phyloP scores from a whole-genome alignment of 2,797 vertebrate species.

The Margarornis squamiger region DNA sequence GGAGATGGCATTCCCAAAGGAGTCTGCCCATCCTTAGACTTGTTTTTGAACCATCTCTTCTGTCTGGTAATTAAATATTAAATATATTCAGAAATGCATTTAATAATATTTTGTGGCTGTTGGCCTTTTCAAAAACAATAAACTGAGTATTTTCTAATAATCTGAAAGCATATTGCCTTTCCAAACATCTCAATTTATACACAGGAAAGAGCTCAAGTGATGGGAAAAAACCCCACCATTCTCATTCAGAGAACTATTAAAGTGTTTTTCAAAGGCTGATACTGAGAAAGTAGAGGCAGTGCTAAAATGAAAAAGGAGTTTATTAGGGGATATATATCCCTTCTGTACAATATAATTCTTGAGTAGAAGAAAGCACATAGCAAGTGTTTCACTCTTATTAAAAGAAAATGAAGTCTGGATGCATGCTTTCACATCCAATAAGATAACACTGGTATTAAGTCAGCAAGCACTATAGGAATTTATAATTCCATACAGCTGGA shows the following conservation, averaged over 20 bases:
- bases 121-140: constrained; percentile 29
- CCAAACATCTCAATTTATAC: neutral
- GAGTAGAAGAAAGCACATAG: neutral
- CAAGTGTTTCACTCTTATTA: constrained; percentile 8
- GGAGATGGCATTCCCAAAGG: constrained; percentile 12
- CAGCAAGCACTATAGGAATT: neutral
- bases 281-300: constrained; percentile 15
- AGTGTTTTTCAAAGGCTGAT: constrained; percentile 3
- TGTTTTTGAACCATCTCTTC: neutral
- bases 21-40: neutral
- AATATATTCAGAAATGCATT: constrained; percentile 31
- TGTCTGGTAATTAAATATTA: constrained; percentile 21
- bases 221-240: neutral
- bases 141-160: constrained; percentile 31
- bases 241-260: neutral
- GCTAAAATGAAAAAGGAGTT: constrained; percentile 18
- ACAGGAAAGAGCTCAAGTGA: neutral
- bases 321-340: constrained; percentile 19
- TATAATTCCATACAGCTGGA: neutral
- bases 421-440: neutral
- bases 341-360: constrained; percentile 21
- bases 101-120: constrained; percentile 11
- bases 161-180: constrained; percentile 31
- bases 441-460: neutral
- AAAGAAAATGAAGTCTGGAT: neutral